A percentile compares a stretch with the other conserved stretches of the same genome.
Evolutionary conservation across 2,797 vertebrate species (phyloP).

Genomic region (Bradypodion ventrale): DNA sequence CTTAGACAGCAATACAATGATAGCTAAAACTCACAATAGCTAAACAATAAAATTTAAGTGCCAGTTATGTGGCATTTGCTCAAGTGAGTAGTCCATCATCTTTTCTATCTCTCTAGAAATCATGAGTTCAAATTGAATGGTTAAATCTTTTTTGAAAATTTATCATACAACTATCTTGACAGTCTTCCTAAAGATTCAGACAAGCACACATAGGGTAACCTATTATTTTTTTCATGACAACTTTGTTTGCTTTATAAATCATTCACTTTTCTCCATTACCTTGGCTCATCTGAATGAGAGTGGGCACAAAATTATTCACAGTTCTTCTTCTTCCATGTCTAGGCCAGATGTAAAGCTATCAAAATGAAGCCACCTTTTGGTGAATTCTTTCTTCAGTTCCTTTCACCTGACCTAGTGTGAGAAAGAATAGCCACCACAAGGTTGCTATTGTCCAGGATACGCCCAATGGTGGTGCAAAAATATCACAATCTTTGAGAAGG

Average conservation of each 20-base stretch:
- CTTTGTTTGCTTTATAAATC: not conserved
- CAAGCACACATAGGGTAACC: not conserved
- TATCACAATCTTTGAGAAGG: no score
- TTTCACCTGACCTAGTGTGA: no score
- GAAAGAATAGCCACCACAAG: no score
- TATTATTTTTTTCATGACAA: not conserved
- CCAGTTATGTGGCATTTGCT: conserved; percentile 22
- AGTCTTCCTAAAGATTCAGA: not conserved
- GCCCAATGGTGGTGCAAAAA: no score
- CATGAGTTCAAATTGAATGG: not conserved
- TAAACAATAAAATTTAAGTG: conserved; percentile 66
- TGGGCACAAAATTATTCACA: not conserved
- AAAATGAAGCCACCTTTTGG: no score
- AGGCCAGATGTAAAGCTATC: no score
- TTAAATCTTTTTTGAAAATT: not conserved
- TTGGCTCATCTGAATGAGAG: not conserved
- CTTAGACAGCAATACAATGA: conserved; percentile 56
- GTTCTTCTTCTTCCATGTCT: no score
- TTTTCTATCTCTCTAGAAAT: not conserved
- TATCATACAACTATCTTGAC: no score
- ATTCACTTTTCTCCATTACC: not conserved
- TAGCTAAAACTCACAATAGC: conserved; percentile 52
- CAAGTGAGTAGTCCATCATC: not conserved
- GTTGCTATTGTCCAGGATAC: no score
- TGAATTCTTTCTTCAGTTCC: no score